These are phyloP conservation scores for Hemicentrotus pulcherrimus DNA, from an alignment of 35 echinoderm and acorn worm species.

Conservation along the genomic window DNA sequence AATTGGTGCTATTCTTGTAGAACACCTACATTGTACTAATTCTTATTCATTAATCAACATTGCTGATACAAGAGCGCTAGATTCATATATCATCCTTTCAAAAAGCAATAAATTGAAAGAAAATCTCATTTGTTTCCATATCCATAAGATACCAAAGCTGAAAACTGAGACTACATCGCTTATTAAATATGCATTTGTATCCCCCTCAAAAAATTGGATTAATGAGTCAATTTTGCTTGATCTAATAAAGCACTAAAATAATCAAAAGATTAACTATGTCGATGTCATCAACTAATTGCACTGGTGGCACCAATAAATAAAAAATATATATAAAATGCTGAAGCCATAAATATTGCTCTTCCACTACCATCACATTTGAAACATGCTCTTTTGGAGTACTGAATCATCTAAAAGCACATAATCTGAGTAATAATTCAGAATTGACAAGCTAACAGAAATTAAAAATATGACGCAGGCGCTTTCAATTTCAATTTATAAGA, in stretches of 20 bases:
- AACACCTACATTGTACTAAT: too few species aligned
- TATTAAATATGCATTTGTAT: not conserved
- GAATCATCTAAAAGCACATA: slow-evolving; percentile 4
- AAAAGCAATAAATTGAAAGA: not conserved
- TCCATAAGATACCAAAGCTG: not conserved
- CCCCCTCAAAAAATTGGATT: not conserved
- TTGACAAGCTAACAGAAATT: not conserved
- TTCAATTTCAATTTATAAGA: not conserved
- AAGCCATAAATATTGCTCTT: not conserved
- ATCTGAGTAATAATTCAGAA: not conserved
- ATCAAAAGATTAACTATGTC: not conserved
- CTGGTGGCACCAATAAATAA: not conserved
- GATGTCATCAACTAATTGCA: not conserved
- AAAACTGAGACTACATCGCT: not conserved
- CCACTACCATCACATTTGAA: not conserved
- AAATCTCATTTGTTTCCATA: not conserved
- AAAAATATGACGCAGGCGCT: not conserved
- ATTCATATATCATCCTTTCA: not conserved
- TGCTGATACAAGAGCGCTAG: not conserved
- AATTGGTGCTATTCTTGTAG: too few species aligned
- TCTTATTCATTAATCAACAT: too few species aligned
- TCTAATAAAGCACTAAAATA: not conserved
- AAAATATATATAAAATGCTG: not conserved
- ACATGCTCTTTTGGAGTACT: not conserved
- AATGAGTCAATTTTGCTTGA: slow-evolving; percentile 12